A percentile compares a stretch with the other conserved stretches of the same genome.
Evolutionary conservation across 2,113 vertebrate species (phyloP).

Genomic region (Trachemys scripta): DNA sequence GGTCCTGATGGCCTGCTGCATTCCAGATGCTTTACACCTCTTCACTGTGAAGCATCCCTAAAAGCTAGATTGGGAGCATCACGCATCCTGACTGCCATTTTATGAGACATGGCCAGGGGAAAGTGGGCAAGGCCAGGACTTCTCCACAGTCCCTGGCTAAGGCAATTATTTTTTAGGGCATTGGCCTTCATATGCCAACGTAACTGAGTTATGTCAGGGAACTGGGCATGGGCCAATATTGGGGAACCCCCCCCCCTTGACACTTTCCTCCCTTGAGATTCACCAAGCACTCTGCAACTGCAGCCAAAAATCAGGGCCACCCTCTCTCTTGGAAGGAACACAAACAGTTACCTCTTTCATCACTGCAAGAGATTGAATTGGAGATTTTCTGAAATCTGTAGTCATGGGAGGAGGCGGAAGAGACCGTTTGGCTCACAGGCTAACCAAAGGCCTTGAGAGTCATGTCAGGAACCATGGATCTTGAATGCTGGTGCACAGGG

Average conservation of each 20-base stretch:
- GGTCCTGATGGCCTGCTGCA: neutral
- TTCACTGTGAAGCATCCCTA: neutral
- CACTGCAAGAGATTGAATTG: neutral
- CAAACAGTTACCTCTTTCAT: neutral
- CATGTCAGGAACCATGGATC: neutral
- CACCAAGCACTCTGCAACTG: neutral
- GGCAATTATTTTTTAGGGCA: neutral
- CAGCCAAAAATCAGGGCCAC: neutral
- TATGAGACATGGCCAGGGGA: neutral
- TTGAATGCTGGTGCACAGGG: neutral
- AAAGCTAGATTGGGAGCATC: neutral
- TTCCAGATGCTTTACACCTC: neutral
- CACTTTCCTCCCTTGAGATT: neutral
- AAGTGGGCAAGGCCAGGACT: neutral
- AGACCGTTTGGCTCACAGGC: neutral
- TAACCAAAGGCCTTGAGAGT: neutral
- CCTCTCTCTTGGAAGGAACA: neutral
- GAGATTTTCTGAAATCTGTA: neutral
- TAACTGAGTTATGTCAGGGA: neutral
- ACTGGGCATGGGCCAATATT: neutral
- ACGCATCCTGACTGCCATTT: neutral
- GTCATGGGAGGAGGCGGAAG: neutral
- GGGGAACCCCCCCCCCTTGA: neutral
- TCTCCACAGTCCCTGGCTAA: neutral
- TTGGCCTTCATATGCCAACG: neutral